A percentile compares a stretch with the other conserved stretches of the same genome.
phyloP scores from a whole-genome alignment of 2,113 vertebrate genomes.

The Anas platyrhynchos region DNA sequence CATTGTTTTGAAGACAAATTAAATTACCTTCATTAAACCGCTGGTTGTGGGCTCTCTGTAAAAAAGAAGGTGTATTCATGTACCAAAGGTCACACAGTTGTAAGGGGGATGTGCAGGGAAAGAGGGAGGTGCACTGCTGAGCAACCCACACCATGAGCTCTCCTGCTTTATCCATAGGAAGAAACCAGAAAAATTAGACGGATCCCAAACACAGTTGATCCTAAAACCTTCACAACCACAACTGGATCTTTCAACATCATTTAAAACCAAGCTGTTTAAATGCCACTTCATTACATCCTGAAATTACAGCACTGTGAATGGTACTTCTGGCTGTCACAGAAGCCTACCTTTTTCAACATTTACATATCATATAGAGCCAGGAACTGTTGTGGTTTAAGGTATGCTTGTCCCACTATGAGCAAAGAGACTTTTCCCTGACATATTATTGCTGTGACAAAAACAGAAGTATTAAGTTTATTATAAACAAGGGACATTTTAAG shows the following conservation, averaged over 20 bases:
- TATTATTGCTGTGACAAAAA: background rate
- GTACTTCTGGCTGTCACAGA: background rate
- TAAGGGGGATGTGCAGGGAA: background rate
- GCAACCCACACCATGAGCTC: background rate
- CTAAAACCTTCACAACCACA: background rate
- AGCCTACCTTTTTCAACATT: background rate
- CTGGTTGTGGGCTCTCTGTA: constrained; percentile 9
- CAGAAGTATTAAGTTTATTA: background rate
- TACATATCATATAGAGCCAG: accelerated
- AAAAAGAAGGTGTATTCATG: background rate
- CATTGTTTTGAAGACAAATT: constrained; percentile 61
- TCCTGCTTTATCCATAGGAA: background rate
- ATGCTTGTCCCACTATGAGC: background rate
- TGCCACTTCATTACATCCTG: background rate
- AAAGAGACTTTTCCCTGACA: background rate
- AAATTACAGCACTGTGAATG: background rate
- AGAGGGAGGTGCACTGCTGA: background rate
- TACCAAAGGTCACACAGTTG: background rate
- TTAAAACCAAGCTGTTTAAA: background rate
- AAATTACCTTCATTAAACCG: constrained; percentile 35
- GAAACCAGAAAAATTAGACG: background rate
- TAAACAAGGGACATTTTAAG: background rate
- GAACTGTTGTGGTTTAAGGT: background rate
- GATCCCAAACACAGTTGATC: background rate
- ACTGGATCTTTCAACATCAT: background rate